Evolutionary conservation across 1,140 invertebrate genomes (phyloP), one percentile per base, ranked within the genome.

Genomic region (Platorchestia sp.): DNA sequence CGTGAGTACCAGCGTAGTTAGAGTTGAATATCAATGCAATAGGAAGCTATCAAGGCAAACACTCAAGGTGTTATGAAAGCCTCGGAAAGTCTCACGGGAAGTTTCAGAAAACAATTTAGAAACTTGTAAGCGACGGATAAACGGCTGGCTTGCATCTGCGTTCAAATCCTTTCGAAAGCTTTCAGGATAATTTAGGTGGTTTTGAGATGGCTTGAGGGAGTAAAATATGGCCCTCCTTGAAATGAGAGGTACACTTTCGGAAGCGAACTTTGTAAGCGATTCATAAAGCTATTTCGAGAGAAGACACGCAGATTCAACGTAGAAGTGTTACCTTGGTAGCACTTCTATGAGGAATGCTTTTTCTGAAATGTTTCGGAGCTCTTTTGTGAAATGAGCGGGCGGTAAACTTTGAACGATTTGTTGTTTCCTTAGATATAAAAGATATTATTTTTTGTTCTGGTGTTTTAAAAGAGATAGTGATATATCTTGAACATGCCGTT

Each of bases 91-190:
- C 91, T 93, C 91, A 47, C 40, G 45, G 36, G 45, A 93, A 93
- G 91, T 45, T 93, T 93, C 91, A 45, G 44, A 45, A 93, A 93
- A 93, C 91, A 93, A 93, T 93, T 45, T 93, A 93, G 91, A 93
- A 93, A 93, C 91, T 93, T 93, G 91, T 93, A 93, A 93, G 91
- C 91, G 91, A 93, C 91, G 91, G 91, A 93, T 93, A 45, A 93
- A 93, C 91, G 91, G 91, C 91, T 93, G 91, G 41, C 44, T 93
- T 93, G 44, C 91, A 93, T 93, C 91, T 93, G 91, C 43, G 91
- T 93, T 93, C 91, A 93, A 93, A 93, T 93, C 91, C 91, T 93
- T 93, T 93, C 44, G 91, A 93, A 93, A 93, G 91, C 91, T 93
- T 93, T 47, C 91, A n/a, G 91, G 91, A 93, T 93, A 93, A 93